Evolutionary conservation across 2,797 vertebrate species (phyloP).

Genomic region (Chromis chromis): DNA sequence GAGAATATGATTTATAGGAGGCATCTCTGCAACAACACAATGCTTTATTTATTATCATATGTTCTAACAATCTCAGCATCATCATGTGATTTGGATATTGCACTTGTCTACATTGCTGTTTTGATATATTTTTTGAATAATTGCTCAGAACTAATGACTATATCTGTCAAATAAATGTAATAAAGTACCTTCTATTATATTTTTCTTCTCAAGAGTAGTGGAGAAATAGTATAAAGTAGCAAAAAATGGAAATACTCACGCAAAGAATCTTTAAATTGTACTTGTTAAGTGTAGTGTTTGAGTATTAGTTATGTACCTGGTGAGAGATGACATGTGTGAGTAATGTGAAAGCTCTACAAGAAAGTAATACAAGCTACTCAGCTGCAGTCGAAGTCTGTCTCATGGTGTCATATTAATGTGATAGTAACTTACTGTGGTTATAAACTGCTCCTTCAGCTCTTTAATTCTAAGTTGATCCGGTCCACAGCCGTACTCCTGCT

Average conservation of each 20-base stretch:
- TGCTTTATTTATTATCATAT: no score
- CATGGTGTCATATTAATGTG: neutral
- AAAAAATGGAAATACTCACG: neutral
- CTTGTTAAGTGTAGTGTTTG: neutral
- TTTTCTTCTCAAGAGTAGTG: neutral
- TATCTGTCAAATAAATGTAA: no score
- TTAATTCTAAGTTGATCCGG: conserved; percentile 3
- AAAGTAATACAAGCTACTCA: conserved; percentile 1
- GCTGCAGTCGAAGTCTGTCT: neutral
- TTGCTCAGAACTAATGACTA: no score
- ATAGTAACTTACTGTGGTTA: conserved; percentile 50
- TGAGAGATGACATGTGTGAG: neutral
- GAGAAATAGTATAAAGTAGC: no score
- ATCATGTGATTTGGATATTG: no score
- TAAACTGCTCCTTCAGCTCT: conserved; percentile 32
- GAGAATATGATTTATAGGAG: no score
- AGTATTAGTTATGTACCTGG: neutral
- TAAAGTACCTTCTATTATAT: neutral
- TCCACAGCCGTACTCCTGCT: conserved; percentile 24
- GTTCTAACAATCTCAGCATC: no score
- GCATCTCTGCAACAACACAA: no score
- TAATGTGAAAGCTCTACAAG: conserved; percentile 1
- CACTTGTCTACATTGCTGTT: no score
- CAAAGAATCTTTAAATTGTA: neutral
- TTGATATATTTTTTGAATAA: no score